Base-by-base conservation (phyloP, 2,888 invertebrate genomes). In the Drosophila siamana region DNA sequence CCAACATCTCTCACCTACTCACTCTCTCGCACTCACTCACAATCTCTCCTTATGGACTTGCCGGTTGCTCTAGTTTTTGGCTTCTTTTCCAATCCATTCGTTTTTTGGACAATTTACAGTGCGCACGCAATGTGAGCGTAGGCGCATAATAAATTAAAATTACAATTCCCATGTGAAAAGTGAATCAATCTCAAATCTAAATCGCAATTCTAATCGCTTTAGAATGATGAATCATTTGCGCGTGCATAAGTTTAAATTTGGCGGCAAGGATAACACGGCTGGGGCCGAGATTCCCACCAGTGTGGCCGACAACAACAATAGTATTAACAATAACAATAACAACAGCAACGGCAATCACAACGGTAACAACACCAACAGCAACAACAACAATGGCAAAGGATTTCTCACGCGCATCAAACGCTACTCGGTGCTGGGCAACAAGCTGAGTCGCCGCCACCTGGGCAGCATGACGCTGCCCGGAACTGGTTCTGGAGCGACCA, bases 331-430 rank as follows among this genome's bases (percentile, higher is more conserved):
- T 24, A 78, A 64, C 33, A 66, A 48, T 38, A 68, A 38, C 44
- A 64, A 47, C n/a, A 64, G 36, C 59, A 78, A 68, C 46, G 88
- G 19, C 26, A 50, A 47, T 15, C 71, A 33, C 13, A 68, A 50
- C 8, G 75, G 55, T 30, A 65, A 63, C 38, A 78, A 66, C 38
- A 88, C 79, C 63, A 79, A 74, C 43, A 86, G 61, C 44, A 88
- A 80, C 63, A 79, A 74, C 43, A 86, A 62, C 44, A 86, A 51
- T 62, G 78, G 76, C 41, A 86, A 85, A 54, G 87, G 92, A 30
- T 74, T 92, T 13, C 79, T 92, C 0, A 90, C 84, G 7, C 91
- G 91, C 59, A 86, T 92, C 62, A 92, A 92, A 77, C 91, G 92
- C 5, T 92, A 92, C 64, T 91, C 92, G 8, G 90, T 90, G 13